Conservation (phyloP, 2,888 invertebrate genomes). For the Nomada ruficornis region DNA sequence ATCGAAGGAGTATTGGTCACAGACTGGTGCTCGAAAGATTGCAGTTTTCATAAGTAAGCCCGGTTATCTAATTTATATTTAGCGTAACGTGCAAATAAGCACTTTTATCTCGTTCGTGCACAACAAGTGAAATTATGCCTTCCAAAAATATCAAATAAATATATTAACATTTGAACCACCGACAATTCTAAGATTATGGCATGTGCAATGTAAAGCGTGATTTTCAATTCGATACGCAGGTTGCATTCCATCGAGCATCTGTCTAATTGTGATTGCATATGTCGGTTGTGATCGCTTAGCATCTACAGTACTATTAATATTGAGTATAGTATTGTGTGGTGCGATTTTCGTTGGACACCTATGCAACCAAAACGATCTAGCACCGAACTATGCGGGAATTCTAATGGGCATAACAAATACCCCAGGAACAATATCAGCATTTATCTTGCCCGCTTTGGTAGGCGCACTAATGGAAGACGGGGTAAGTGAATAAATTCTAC, state of each 20-base stretch:
- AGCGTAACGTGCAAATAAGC: not conserved
- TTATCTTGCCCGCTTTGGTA: conserved; percentile 78
- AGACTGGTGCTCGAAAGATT: conserved; percentile 79
- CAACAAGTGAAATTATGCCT: no score
- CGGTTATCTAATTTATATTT: not conserved
- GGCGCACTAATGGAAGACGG: conserved; percentile 76
- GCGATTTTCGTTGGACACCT: conserved; percentile 81
- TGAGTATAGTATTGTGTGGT: conserved; percentile 78
- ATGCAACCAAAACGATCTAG: conserved; percentile 81
- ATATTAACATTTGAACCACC: not conserved
- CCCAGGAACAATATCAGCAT: conserved; percentile 81
- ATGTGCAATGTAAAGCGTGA: no score
- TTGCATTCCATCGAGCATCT: conserved; percentile 76
- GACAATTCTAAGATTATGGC: no score
- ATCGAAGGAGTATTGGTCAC: conserved; percentile 75
- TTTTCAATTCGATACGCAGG: conserved; percentile 65
- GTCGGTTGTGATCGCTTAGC: conserved; percentile 75
- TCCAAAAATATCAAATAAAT: no score
- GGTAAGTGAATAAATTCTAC: conserved; percentile 67
- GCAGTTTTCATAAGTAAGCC: conserved; percentile 80
- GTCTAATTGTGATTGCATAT: conserved; percentile 77
- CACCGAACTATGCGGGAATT: conserved; percentile 82
- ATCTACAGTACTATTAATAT: conserved; percentile 73
- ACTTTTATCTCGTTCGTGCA: not conserved
- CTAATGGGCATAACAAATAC: conserved; percentile 83